Evolutionary conservation across 2,113 vertebrate species (phyloP).

Genomic region (Arothron firmamentum): DNA sequence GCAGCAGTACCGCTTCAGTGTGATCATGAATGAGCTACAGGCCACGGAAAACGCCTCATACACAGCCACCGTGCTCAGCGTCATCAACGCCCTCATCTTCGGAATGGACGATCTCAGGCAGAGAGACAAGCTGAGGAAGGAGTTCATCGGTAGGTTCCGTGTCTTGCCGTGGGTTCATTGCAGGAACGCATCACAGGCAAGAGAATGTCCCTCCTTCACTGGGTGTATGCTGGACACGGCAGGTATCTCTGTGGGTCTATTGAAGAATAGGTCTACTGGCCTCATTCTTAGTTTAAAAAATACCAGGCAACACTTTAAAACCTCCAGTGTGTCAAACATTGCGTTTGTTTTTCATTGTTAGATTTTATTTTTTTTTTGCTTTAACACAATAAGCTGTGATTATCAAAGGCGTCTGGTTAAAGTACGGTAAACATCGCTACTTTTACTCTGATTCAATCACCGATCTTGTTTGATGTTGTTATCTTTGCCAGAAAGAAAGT

Average conservation of each 20-base stretch:
- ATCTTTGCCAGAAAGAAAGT: not conserved
- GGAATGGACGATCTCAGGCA: conserved; percentile 83
- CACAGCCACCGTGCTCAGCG: conserved; percentile 89
- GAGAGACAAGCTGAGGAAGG: conserved; percentile 87
- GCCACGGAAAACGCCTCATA: conserved; percentile 89
- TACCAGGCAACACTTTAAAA: conserved; percentile 21
- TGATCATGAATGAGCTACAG: conserved; percentile 90
- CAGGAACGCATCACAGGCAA: not conserved
- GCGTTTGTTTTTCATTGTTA: not conserved
- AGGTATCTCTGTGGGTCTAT: conserved; percentile 44
- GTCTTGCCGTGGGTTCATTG: not conserved
- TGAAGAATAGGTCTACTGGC: conserved; percentile 62
- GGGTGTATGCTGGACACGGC: conserved; percentile 39
- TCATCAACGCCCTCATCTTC: conserved; percentile 92
- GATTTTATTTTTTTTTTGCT: not conserved
- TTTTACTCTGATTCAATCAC: conserved; percentile 6
- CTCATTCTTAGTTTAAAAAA: conserved; percentile 49
- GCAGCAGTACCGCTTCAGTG: conserved; percentile 94
- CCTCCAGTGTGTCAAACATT: not conserved
- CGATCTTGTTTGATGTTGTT: not conserved
- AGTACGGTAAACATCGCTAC: not conserved
- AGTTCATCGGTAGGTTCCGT: conserved; percentile 84
- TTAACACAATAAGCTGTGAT: too few relatives aligned
- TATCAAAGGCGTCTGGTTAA: not conserved
- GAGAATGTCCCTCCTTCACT: conserved; percentile 3